These are phyloP conservation scores for Noctua comes DNA, from an alignment of 2,888 invertebrate genomes.

Conservation along the genomic window DNA sequence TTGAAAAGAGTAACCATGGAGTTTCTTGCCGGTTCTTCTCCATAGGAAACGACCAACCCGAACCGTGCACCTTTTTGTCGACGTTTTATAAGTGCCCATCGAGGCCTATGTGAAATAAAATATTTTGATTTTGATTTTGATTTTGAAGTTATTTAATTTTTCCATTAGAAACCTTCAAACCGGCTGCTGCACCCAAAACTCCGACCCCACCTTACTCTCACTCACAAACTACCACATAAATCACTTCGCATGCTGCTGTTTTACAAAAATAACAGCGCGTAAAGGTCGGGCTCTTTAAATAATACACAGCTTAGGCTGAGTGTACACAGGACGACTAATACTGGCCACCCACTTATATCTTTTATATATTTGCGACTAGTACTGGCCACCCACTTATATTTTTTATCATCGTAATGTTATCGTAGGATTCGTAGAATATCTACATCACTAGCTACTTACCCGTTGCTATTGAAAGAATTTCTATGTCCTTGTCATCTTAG, in stretches of 20 bases:
- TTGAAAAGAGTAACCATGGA: too few relatives aligned
- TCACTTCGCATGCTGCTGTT: conserved; percentile 21
- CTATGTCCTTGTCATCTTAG: too few relatives aligned
- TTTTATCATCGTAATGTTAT: background rate
- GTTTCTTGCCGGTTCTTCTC: too few relatives aligned
- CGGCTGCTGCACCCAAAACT: background rate
- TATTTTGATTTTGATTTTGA: too few relatives aligned
- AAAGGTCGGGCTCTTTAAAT: conserved; percentile 53
- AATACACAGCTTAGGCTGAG: conserved; percentile 21
- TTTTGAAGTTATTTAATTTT: conserved; percentile 4
- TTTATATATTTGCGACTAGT: too few relatives aligned
- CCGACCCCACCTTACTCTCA: background rate
- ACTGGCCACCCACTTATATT: background rate
- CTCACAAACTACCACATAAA: conserved; percentile 18
- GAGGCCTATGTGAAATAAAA: too few relatives aligned
- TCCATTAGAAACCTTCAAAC: background rate
- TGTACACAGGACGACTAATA: background rate
- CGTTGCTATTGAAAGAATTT: too few relatives aligned
- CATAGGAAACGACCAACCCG: too few relatives aligned
- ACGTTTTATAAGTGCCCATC: too few relatives aligned
- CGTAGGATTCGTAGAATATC: too few relatives aligned
- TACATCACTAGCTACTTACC: too few relatives aligned
- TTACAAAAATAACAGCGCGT: conserved; percentile 35
- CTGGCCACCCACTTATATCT: background rate
- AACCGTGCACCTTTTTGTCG: too few relatives aligned